A percentile compares a stretch with the other conserved stretches of the same genome.
Evolutionary conservation across 2,888 invertebrate species (phyloP).

Genomic region (Plebejus argus): DNA sequence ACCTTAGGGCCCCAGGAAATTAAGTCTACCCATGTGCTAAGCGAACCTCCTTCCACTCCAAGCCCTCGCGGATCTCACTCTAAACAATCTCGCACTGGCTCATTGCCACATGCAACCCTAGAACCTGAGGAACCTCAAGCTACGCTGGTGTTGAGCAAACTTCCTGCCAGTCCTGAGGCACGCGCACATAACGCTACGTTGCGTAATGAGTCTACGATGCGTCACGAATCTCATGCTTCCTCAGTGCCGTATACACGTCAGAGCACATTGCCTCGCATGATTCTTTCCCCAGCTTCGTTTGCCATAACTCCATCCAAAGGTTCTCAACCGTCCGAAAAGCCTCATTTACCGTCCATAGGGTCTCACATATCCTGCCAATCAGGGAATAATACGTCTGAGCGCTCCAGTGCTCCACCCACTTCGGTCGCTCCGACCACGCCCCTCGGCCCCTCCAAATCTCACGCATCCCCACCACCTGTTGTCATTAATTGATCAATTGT

Average conservation of each 20-base stretch:
- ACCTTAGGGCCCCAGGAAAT: neutral
- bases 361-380: neutral
- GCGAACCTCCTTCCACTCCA: neutral
- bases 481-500: neutral
- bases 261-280: neutral
- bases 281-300: neutral
- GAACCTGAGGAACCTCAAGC: neutral
- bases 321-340: neutral
- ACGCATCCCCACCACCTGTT: constrained; percentile 15
- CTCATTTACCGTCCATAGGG: neutral
- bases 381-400: neutral
- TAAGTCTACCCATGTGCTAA: neutral
- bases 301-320: neutral
- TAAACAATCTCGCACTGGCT: neutral
- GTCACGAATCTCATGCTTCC: neutral
- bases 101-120: neutral
- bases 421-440: neutral
- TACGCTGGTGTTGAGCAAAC: neutral
- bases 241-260: neutral
- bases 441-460: neutral
- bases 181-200: neutral
- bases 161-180: neutral
- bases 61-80: neutral
- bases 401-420: neutral
- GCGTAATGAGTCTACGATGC: neutral